These are phyloP conservation scores for Toxostoma redivivum DNA, from an alignment of 2,113 vertebrate species.

Conservation along the genomic window DNA sequence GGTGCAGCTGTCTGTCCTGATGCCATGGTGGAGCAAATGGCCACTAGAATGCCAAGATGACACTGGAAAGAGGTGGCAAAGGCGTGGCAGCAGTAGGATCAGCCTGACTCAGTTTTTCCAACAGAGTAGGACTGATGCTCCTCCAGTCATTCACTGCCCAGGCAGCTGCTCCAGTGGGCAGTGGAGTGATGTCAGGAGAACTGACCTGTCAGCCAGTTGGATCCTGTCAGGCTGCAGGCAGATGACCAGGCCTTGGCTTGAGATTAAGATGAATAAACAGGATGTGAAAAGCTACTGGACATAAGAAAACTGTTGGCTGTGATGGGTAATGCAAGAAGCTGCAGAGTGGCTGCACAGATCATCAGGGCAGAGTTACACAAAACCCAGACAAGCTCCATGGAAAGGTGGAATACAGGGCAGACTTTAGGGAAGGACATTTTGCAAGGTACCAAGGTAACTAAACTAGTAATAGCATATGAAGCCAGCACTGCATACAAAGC, in stretches of 20 bases:
- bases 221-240: background rate
- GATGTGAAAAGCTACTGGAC: background rate
- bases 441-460: fast-evolving
- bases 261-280: background rate
- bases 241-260: background rate
- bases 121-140: background rate
- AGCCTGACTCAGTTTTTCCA: background rate
- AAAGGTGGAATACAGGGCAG: background rate
- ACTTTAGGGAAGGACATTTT: background rate
- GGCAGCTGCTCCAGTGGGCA: background rate
- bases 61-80: background rate
- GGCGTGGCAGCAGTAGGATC: background rate
- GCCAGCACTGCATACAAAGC: fast-evolving
- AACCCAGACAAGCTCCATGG: background rate
- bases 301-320: background rate
- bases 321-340: background rate
- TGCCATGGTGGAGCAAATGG: background rate
- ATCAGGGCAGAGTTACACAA: background rate
- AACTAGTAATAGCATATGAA: fast-evolving
- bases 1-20: background rate
- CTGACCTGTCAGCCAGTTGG: background rate
- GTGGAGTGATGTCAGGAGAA: fast-evolving
- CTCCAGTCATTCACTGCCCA: fast-evolving
- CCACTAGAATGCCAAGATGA: background rate
- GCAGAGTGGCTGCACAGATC: background rate